Conservation (phyloP, 2,797 vertebrate genomes). For the Pseudocheirus occidentalis region DNA sequence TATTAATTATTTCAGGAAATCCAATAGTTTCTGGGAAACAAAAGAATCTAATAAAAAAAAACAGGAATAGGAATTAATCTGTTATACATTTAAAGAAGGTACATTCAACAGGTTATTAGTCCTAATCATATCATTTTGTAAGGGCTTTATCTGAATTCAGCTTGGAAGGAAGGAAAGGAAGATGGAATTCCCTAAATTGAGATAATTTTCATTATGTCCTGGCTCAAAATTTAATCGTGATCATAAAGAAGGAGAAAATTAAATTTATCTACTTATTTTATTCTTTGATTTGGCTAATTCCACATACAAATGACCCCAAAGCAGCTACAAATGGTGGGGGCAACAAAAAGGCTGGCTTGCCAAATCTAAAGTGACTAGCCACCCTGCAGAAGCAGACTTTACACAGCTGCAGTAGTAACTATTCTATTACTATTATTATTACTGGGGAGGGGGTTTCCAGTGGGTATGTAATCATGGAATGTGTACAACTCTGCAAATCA, state of each 20-base stretch:
- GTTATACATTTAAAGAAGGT: not conserved
- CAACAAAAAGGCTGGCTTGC: not conserved
- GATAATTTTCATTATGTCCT: not conserved
- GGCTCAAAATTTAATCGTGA: not conserved
- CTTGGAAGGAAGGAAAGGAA: not conserved
- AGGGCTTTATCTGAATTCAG: not conserved
- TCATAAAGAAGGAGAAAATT: not conserved
- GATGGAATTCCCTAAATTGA: not conserved
- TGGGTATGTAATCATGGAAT: not conserved
- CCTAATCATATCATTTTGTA: not conserved
- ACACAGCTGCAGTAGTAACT: not conserved
- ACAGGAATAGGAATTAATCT: not conserved
- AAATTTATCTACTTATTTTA: not conserved
- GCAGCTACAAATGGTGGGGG: not conserved
- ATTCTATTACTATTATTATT: not conserved
- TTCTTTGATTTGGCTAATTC: not conserved
- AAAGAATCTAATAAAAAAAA: not conserved
- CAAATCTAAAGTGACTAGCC: not conserved
- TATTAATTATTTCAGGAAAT: not conserved
- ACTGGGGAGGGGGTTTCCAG: not conserved
- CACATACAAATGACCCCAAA: not conserved
- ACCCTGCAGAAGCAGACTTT: not conserved
- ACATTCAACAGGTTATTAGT: not conserved
- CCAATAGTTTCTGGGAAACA: not conserved
- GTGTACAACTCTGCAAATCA: not conserved